phyloP scores from a whole-genome alignment of 2,113 vertebrate species.

The Lampris megalopsis region DNA sequence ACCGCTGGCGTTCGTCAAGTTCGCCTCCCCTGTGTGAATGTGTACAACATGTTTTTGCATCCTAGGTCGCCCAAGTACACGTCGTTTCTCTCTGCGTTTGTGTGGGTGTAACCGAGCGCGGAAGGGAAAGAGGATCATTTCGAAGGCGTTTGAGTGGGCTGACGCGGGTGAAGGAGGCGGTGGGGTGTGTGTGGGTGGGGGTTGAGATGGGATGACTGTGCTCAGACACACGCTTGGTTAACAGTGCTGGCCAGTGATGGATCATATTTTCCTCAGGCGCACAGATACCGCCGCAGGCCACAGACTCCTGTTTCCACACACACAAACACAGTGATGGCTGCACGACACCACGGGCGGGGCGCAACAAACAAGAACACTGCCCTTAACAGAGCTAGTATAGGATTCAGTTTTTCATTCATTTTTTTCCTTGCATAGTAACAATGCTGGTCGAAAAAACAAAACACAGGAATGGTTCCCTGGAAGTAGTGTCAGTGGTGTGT shows the following conservation, averaged over 20 bases:
- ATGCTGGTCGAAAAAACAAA: too few species aligned
- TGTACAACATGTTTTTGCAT: background rate
- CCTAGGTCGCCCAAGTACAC: conserved; percentile 5
- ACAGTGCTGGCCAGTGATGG: conserved; percentile 60
- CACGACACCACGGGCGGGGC: conserved; percentile 31
- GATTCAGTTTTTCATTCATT: too few species aligned
- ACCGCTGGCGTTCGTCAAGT: background rate
- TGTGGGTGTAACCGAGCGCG: background rate
- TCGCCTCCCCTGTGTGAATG: background rate
- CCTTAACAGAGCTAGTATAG: background rate
- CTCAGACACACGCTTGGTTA: conserved; percentile 57
- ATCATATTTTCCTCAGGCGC: conserved; percentile 65
- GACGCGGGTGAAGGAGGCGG: conserved; percentile 16
- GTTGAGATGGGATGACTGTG: conserved; percentile 59
- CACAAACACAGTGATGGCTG: conserved; percentile 42
- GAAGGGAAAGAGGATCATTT: conserved; percentile 40
- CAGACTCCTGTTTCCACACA: conserved; percentile 58
- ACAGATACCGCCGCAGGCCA: conserved; percentile 44
- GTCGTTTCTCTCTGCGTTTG: conserved; percentile 5
- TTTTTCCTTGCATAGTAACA: background rate
- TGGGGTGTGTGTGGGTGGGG: background rate
- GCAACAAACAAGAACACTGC: conserved; percentile 27
- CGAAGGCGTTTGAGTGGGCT: conserved; percentile 40
- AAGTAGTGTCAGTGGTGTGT: too few species aligned
- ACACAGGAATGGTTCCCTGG: too few species aligned